These are phyloP conservation scores for Drosophila gunungcola DNA, from an alignment of 1,140 invertebrate species.

Conservation along the genomic window DNA sequence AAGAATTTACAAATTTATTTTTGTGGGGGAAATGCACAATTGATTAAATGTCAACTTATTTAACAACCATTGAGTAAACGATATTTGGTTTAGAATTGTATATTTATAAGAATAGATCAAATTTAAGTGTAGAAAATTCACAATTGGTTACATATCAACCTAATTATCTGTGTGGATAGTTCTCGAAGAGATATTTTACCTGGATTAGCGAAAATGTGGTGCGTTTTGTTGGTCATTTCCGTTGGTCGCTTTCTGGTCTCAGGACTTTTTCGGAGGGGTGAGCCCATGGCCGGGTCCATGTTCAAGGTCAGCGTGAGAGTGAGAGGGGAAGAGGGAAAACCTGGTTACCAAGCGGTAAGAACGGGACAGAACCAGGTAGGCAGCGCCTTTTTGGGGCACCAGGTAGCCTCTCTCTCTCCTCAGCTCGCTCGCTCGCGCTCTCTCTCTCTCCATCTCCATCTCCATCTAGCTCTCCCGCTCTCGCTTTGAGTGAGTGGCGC, in stretches of 20 bases:
- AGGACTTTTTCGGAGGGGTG: slow-evolving; percentile 31
- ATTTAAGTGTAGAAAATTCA: background rate
- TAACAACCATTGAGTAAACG: no score
- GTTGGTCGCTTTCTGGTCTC: slow-evolving; percentile 14
- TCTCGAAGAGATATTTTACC: slow-evolving; percentile 4
- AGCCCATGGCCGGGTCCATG: background rate
- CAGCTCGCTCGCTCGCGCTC: background rate
- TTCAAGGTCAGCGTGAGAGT: slow-evolving; percentile 16
- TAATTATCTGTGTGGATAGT: background rate
- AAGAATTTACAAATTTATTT: no score
- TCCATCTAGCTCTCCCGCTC: background rate
- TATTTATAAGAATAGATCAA: no score
- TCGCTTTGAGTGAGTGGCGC: slow-evolving; percentile 34
- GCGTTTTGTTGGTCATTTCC: slow-evolving; percentile 16
- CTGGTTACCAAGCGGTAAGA: background rate
- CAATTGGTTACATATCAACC: background rate
- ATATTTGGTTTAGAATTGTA: no score
- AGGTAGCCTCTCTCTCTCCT: slow-evolving; percentile 1
- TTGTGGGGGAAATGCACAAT: no score
- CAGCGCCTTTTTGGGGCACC: background rate
- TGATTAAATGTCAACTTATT: no score
- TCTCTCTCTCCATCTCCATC: background rate
- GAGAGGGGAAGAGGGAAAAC: background rate
- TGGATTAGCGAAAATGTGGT: background rate
- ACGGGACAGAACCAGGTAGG: slow-evolving; percentile 7